Percentiles rank a stretch among this genome's conserved stretches.
phyloP scores from a whole-genome alignment of 2,888 invertebrate species.

The Orchesella flavescens region DNA sequence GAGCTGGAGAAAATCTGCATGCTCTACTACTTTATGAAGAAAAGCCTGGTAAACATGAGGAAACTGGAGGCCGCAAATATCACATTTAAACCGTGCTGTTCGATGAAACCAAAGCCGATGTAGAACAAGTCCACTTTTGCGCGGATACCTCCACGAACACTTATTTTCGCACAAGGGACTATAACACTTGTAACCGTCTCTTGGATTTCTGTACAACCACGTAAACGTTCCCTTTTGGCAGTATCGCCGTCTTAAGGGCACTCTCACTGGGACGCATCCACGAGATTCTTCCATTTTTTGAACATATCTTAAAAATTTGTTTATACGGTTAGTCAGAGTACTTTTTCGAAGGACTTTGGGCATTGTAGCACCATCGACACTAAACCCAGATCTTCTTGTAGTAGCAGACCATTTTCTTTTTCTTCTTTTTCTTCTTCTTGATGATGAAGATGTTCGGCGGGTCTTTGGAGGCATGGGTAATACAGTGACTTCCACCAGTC shows the following conservation, averaged over 20 bases:
- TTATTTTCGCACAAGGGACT: conserved; percentile 62
- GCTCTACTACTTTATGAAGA: conserved; percentile 73
- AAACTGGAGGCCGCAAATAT: conserved; percentile 76
- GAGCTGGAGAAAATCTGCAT: conserved; percentile 22
- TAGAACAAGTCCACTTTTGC: conserved; percentile 71
- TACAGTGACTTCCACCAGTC: conserved; percentile 66
- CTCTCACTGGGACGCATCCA: background rate
- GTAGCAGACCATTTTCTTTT: background rate
- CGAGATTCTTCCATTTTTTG: conserved; percentile 9
- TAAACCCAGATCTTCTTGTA: background rate
- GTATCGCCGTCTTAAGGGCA: conserved; percentile 48
- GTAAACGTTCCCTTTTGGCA: conserved; percentile 56
- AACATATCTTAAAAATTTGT: conserved; percentile 15
- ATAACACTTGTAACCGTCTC: conserved; percentile 64
- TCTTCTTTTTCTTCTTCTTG: background rate
- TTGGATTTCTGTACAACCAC: conserved; percentile 50
- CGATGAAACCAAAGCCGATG: conserved; percentile 77
- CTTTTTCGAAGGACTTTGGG: background rate
- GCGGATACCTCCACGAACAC: conserved; percentile 58
- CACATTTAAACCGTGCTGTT: conserved; percentile 75
- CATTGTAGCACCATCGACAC: background rate
- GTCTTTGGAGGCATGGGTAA: conserved; percentile 52
- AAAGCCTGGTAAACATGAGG: conserved; percentile 76
- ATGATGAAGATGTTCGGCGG: background rate
- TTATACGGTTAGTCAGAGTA: conserved; percentile 5